Evolutionary conservation across 1,140 invertebrate species (phyloP), one percentile per base, ranked within the genome.

Genomic region (Diuraphis noxia): DNA sequence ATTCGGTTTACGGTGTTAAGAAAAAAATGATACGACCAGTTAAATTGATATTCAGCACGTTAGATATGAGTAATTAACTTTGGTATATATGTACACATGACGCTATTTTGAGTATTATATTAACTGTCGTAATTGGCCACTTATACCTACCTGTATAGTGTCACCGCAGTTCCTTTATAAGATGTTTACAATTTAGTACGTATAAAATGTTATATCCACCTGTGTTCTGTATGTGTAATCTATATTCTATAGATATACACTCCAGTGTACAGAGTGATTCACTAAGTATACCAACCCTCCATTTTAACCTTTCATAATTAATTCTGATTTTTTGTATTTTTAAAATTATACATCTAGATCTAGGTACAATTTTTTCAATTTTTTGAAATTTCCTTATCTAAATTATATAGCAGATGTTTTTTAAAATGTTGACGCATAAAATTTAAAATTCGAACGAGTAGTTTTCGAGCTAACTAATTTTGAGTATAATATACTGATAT

Each of bases 41-140:
- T 19, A n/a, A n/a, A 87, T 87, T 56, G 49, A 87, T 87, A 87
- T 87, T 87, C 85, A 34, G 34, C 23, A 56, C 85, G 85, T 87
- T 30, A 41, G 40, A 84, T 30, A 41, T 13, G 25, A 40, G 85
- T 87, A 87, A 87, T 87, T 38, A 86, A 30, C 21, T 5, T 4
- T 72, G 34, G 30, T 72, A n/a, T 23, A n/a, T 72, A n/a, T 23
- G 34, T 72, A 72, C 19, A 63, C 2, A 23, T n/a, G 34, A 36
- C 81, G n/a, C 43, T 30, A 6, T 82, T 82, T 82, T 41, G 40
- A 84, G 40, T 43, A 36, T 86, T 36, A 86, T 86, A 43, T 86
- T 72, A 72, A 72, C 56, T 72, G 56, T n/a, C n/a, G 84, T 49
- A 49, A 86, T 86, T 49, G 84, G 41, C 43, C 84, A 86, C 84